Conservation (phyloP, 1,140 invertebrate genomes). For the Drosophila seguyi region DNA sequence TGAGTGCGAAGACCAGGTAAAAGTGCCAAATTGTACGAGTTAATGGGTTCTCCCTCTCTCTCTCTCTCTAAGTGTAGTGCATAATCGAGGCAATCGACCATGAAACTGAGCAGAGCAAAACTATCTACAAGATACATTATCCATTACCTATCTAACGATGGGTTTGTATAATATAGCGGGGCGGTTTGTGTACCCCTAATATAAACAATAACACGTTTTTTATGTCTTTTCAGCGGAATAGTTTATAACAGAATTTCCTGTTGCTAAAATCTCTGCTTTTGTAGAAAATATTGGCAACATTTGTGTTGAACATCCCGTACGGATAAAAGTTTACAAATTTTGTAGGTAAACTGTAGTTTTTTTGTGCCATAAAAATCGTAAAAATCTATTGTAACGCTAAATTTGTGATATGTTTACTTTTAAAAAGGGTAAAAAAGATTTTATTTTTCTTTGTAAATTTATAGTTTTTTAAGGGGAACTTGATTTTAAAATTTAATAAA, state of each 20-base stretch:
- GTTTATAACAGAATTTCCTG: conserved; percentile 41
- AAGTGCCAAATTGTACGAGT: conserved; percentile 66
- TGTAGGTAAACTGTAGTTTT: background rate
- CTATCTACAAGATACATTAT: conserved; percentile 69
- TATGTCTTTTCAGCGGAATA: conserved; percentile 44
- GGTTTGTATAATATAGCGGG: background rate
- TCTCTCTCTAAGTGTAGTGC: conserved; percentile 24
- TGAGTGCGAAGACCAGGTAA: conserved; percentile 43
- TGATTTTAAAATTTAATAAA: too few relatives aligned
- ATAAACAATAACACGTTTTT: conserved; percentile 52
- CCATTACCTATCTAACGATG: background rate
- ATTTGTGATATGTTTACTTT: background rate
- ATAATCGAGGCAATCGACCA: conserved; percentile 75
- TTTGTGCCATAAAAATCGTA: background rate
- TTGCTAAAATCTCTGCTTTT: conserved; percentile 25
- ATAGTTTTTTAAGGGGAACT: background rate
- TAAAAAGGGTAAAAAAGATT: background rate
- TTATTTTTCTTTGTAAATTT: background rate
- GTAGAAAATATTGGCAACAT: conserved; percentile 15
- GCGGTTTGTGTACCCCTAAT: conserved; percentile 22
- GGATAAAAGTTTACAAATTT: background rate
- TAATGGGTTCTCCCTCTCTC: conserved; percentile 36
- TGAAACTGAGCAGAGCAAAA: conserved; percentile 50
- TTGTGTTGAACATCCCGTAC: background rate
- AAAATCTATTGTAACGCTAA: background rate